These are phyloP conservation scores for Nipponacmea schrenckii DNA, from an alignment of 2,888 invertebrate species.

Conservation along the genomic window DNA sequence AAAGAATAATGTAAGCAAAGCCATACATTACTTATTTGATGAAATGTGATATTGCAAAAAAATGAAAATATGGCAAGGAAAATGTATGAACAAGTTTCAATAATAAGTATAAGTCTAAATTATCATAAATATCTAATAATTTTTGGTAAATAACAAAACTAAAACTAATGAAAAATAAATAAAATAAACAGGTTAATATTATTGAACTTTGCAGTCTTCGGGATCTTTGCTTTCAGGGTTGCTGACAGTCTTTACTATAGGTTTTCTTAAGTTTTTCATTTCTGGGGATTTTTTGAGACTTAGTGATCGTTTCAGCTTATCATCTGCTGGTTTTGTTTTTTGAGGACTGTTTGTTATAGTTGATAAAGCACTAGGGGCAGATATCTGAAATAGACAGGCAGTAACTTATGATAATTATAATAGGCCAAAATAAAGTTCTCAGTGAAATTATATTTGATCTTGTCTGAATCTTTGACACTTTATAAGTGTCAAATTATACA, in stretches of 20 bases:
- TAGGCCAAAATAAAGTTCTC: too few relatives aligned
- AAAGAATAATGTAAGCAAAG: too few relatives aligned
- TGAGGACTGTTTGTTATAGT: slow-evolving; percentile 28
- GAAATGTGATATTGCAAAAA: not conserved
- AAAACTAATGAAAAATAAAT: too few relatives aligned
- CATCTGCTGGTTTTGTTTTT: slow-evolving; percentile 7
- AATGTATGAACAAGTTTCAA: not conserved
- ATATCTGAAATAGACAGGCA: not conserved
- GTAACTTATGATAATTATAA: not conserved
- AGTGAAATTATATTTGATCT: too few relatives aligned
- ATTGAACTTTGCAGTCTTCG: slow-evolving; percentile 20
- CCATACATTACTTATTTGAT: too few relatives aligned
- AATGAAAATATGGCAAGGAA: too few relatives aligned
- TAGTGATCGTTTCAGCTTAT: slow-evolving; percentile 10
- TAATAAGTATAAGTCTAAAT: not conserved
- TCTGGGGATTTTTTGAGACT: slow-evolving; percentile 19
- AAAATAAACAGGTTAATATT: not conserved
- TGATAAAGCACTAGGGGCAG: not conserved
- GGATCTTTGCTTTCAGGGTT: not conserved
- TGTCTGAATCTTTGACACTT: too few relatives aligned
- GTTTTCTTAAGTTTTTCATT: slow-evolving; percentile 13
- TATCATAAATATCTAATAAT: too few relatives aligned
- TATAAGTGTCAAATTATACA: too few relatives aligned
- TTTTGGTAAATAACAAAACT: too few relatives aligned
- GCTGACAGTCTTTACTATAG: not conserved